A percentile compares a stretch with the other conserved stretches of the same genome.
These are phyloP conservation scores for Crypturellus tataupa DNA, from an alignment of 2,797 vertebrate genomes.

Conservation along the genomic window DNA sequence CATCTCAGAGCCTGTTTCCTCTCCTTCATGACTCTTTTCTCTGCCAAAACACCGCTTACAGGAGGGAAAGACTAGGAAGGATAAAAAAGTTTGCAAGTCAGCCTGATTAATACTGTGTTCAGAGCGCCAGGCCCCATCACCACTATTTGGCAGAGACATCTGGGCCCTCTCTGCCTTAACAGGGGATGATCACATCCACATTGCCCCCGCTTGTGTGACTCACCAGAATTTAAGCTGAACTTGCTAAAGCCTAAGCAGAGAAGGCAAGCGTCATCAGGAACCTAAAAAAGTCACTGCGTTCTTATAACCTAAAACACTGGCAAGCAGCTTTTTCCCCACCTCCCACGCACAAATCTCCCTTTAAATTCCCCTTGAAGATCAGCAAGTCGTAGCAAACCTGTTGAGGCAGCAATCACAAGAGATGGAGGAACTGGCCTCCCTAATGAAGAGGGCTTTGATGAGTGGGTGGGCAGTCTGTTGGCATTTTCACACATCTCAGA, in stretches of 20 bases:
- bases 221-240: neutral
- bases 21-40: neutral
- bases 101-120: neutral
- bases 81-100: neutral
- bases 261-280: neutral
- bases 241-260: neutral
- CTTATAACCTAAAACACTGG: neutral
- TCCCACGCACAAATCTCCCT: neutral
- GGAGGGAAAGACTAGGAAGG: neutral
- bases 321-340: neutral
- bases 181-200: neutral
- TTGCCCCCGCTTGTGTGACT: neutral
- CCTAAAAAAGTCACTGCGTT: neutral
- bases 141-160: neutral
- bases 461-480: neutral
- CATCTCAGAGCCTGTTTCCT: neutral
- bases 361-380: neutral
- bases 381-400: neutral
- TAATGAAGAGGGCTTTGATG: neutral
- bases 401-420: neutral
- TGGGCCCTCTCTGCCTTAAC: neutral
- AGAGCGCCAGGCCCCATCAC: neutral
- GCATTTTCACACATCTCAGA: neutral
- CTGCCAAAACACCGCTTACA: neutral
- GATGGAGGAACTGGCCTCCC: neutral